Evolutionary conservation across 2,888 invertebrate genomes (phyloP).

Genomic region (Apamea anceps): DNA sequence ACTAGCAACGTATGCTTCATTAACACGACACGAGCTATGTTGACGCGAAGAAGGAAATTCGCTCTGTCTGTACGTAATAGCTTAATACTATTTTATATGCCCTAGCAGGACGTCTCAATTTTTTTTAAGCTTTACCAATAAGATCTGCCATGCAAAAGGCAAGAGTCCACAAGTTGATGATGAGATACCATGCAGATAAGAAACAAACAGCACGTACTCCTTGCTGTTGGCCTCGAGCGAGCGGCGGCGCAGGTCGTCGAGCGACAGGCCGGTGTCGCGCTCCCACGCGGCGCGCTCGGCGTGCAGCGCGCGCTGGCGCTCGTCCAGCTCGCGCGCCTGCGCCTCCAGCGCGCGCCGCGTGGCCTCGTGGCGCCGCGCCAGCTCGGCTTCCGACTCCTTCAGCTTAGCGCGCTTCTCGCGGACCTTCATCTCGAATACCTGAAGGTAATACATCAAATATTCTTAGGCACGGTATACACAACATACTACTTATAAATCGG

Average conservation of each 20-base stretch:
- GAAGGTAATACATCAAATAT: constrained; percentile 17
- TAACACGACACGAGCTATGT: neutral
- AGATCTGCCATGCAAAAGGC: neutral
- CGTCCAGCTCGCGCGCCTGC: constrained; percentile 97
- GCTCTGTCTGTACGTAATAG: neutral
- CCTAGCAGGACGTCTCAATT: neutral
- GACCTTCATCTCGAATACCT: constrained; percentile 99
- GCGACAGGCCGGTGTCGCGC: constrained; percentile 95
- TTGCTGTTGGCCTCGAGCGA: constrained; percentile 97
- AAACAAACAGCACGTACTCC: constrained; percentile 91
- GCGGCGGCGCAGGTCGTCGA: constrained; percentile 96
- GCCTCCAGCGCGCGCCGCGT: constrained; percentile 94
- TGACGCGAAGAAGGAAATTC: neutral
- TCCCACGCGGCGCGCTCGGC: constrained; percentile 97
- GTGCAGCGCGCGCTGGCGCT: constrained; percentile 95
- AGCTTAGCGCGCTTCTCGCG: constrained; percentile 98
- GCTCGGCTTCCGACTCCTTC: constrained; percentile 98
- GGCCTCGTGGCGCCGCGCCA: constrained; percentile 97
- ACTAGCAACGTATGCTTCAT: neutral
- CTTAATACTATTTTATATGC: neutral
- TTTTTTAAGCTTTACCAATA: neutral
- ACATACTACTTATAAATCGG: neutral
- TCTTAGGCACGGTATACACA: neutral
- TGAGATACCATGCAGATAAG: neutral
- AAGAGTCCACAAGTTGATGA: neutral